phyloP scores from a whole-genome alignment of 2,888 invertebrate species.

The Cantharis nigra region DNA sequence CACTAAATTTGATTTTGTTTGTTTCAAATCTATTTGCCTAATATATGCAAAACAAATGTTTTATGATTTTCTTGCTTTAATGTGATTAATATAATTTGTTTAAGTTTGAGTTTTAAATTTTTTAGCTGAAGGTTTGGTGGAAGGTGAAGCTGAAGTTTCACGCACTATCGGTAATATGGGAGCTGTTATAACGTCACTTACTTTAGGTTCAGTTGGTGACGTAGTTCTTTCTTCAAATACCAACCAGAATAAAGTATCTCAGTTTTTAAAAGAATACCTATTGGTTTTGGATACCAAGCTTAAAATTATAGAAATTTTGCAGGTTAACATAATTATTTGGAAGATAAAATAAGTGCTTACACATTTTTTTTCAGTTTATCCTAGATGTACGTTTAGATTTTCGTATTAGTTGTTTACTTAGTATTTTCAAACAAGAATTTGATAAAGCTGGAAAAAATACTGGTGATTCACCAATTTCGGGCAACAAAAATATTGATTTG shows the following conservation, averaged over 20 bases:
- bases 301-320: slow-evolving; percentile 97
- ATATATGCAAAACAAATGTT: too few species aligned
- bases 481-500: slow-evolving; percentile 80
- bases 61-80: neutral
- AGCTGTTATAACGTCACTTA: slow-evolving; percentile 87
- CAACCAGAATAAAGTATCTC: slow-evolving; percentile 59
- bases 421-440: slow-evolving; percentile 96
- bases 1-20: too few species aligned
- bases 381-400: slow-evolving; percentile 97
- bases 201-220: slow-evolving; percentile 77
- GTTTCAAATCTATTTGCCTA: too few species aligned
- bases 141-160: slow-evolving; percentile 65
- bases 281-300: slow-evolving; percentile 98
- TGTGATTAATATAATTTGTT: neutral
- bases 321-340: slow-evolving; percentile 63
- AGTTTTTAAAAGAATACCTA: slow-evolving; percentile 71
- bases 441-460: slow-evolving; percentile 69
- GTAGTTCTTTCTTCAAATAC: slow-evolving; percentile 62
- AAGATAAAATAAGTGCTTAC: slow-evolving; percentile 44
- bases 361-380: slow-evolving; percentile 73
- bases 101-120: slow-evolving; percentile 21
- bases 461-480: slow-evolving; percentile 59
- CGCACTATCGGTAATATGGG: slow-evolving; percentile 91
- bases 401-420: slow-evolving; percentile 93
- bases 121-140: slow-evolving; percentile 71